A percentile compares a stretch with the other conserved stretches of the same genome.
Evolutionary conservation across 2,888 invertebrate genomes (phyloP).

Genomic region (Synanthedon vespiformis): DNA sequence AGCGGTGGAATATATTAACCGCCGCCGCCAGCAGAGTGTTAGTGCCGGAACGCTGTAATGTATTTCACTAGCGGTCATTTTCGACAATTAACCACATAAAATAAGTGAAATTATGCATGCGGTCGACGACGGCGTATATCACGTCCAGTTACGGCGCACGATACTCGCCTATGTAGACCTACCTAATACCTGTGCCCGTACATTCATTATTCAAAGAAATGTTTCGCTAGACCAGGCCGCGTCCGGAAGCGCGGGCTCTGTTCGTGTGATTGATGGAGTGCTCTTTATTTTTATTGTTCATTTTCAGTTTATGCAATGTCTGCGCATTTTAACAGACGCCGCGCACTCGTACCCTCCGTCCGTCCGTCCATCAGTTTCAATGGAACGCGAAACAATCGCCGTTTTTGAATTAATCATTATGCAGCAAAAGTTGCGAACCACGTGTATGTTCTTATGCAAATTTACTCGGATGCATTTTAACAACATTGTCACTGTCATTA

Average conservation of each 20-base stretch:
- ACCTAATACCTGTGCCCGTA: constrained; percentile 22
- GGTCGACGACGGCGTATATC: constrained; percentile 69
- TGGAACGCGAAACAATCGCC: not conserved
- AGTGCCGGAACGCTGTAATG: constrained; percentile 57
- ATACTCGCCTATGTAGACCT: constrained; percentile 41
- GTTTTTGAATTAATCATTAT: not conserved
- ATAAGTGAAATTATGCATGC: constrained; percentile 72
- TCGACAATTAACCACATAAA: constrained; percentile 72
- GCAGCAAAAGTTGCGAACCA: not conserved
- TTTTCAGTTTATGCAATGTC: constrained; percentile 24
- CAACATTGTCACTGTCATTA: too few relatives aligned
- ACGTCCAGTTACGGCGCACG: constrained; percentile 69
- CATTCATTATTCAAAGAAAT: constrained; percentile 72
- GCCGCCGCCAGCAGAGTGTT: constrained; percentile 48
- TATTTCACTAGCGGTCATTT: constrained; percentile 69
- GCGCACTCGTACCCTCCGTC: not conserved
- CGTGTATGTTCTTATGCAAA: too few relatives aligned
- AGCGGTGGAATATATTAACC: constrained; percentile 63
- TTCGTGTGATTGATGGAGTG: constrained; percentile 66
- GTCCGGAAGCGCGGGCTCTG: constrained; percentile 61
- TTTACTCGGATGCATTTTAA: too few relatives aligned
- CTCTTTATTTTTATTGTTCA: constrained; percentile 56
- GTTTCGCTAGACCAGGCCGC: constrained; percentile 62
- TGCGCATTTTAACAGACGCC: constrained; percentile 10
- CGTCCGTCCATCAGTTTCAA: not conserved